A percentile compares a stretch with the other conserved stretches of the same genome.
Conservation (phyloP, 2,888 invertebrate genomes). For the Rotaria socialis region DNA sequence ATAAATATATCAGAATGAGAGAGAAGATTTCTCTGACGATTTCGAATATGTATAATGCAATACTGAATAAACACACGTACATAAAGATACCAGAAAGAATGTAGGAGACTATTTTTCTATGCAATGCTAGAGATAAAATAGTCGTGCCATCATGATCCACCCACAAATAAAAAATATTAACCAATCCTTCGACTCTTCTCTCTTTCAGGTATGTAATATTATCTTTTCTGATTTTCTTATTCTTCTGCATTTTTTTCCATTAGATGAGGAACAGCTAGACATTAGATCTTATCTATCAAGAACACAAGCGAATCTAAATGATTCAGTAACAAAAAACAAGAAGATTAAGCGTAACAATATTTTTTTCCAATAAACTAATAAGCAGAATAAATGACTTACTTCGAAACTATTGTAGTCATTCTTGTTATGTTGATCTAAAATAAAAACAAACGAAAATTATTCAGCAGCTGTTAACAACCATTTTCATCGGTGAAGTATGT, state of each 20-base stretch:
- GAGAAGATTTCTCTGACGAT: not conserved
- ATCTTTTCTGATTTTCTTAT: not conserved
- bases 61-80: not conserved
- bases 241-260: not conserved
- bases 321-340: not conserved
- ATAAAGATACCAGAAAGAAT: not conserved
- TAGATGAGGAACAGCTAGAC: not conserved
- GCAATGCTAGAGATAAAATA: not conserved
- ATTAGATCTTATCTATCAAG: not conserved
- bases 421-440: not conserved
- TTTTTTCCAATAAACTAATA: not conserved
- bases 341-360: not conserved
- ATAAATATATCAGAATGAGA: not conserved
- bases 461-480: not conserved
- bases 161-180: not conserved
- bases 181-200: not conserved
- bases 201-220: slow-evolving; percentile 3
- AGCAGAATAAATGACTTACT: not conserved
- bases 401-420: not conserved
- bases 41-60: not conserved
- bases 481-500: not conserved
- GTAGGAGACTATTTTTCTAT: not conserved
- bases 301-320: not conserved
- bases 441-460: not conserved
- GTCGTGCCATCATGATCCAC: not conserved